Percentiles rank a stretch among this genome's conserved stretches.
phyloP scores from a whole-genome alignment of 2,113 vertebrate genomes.

The Dendropsophus ebraccatus region DNA sequence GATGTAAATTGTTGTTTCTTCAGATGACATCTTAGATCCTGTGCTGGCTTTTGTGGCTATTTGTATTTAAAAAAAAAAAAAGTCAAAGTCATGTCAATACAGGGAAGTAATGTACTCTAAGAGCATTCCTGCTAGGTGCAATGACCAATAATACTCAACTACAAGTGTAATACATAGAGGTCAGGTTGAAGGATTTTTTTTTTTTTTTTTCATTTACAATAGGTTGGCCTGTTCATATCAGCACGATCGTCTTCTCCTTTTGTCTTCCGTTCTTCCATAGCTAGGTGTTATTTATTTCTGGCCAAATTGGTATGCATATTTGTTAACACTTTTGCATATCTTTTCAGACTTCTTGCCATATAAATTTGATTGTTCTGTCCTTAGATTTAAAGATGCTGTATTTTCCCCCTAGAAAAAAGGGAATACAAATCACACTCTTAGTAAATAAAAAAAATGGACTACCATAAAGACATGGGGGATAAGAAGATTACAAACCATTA shows the following conservation, averaged over 20 bases:
- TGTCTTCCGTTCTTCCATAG: slow-evolving; percentile 50
- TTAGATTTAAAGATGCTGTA: slow-evolving; percentile 44
- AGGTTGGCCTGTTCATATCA: slow-evolving; percentile 42
- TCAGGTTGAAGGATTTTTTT: slow-evolving; percentile 9
- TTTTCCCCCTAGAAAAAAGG: slow-evolving; percentile 48
- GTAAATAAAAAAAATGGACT: slow-evolving; percentile 52
- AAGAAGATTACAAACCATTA: slow-evolving; percentile 60
- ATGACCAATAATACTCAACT: slow-evolving; percentile 54
- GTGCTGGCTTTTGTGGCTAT: background rate
- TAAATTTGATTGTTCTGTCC: slow-evolving; percentile 36
- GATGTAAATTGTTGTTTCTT: background rate
- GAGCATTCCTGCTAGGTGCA: slow-evolving; percentile 35
- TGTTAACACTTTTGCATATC: slow-evolving; percentile 56
- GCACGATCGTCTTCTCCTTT: slow-evolving; percentile 30
- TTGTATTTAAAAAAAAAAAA: slow-evolving; percentile 23
- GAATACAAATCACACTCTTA: slow-evolving; percentile 35
- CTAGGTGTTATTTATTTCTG: slow-evolving; percentile 43
- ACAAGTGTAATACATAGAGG: slow-evolving; percentile 14
- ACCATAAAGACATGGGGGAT: slow-evolving; percentile 51
- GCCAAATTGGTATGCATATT: slow-evolving; percentile 58
- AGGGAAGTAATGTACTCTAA: slow-evolving; percentile 41
- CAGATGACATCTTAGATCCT: slow-evolving; percentile 50
- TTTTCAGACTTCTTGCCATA: slow-evolving; percentile 9
- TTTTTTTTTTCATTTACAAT: slow-evolving; percentile 31
- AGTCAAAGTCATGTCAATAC: slow-evolving; percentile 28